Conservation (phyloP, 37 sponge, comb jelly and placozoan genomes). For the Hormiphora californensis region DNA sequence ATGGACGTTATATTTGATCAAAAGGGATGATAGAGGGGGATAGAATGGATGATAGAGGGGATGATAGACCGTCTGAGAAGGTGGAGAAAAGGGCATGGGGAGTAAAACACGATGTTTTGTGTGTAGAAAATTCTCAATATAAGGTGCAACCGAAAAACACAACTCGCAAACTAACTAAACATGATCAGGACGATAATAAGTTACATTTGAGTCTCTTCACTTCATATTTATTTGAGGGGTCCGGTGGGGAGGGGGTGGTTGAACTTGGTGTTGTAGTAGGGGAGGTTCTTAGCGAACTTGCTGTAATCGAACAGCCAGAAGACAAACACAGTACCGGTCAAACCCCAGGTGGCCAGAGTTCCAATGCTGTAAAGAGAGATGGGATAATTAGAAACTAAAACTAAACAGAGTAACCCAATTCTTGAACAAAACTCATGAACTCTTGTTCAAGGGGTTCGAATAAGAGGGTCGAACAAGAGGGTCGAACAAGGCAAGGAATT, state of each 20-base stretch:
- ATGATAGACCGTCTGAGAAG: background rate
- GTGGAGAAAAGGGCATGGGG: background rate
- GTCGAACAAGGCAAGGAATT: too few relatives aligned
- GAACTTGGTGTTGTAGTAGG: constrained; percentile 55
- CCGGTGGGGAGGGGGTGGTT: constrained; percentile 37
- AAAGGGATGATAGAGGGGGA: background rate
- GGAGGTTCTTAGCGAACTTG: background rate
- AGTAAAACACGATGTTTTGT: background rate
- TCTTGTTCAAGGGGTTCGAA: too few relatives aligned
- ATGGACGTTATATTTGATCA: too few relatives aligned
- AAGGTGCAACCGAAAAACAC: background rate
- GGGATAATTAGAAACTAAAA: background rate
- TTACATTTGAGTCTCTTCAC: background rate
- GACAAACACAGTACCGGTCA: background rate
- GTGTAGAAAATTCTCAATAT: background rate
- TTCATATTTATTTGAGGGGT: background rate
- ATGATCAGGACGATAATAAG: background rate
- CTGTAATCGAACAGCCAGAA: constrained; percentile 13
- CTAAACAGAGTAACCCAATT: too few relatives aligned
- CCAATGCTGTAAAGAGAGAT: background rate
- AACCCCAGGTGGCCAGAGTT: constrained; percentile 16
- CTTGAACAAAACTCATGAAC: too few relatives aligned
- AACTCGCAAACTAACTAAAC: background rate
- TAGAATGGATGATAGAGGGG: background rate
- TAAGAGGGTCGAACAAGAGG: too few relatives aligned